phyloP scores from a whole-genome alignment of 2,113 vertebrate species.

The Ceyx melanurus region DNA sequence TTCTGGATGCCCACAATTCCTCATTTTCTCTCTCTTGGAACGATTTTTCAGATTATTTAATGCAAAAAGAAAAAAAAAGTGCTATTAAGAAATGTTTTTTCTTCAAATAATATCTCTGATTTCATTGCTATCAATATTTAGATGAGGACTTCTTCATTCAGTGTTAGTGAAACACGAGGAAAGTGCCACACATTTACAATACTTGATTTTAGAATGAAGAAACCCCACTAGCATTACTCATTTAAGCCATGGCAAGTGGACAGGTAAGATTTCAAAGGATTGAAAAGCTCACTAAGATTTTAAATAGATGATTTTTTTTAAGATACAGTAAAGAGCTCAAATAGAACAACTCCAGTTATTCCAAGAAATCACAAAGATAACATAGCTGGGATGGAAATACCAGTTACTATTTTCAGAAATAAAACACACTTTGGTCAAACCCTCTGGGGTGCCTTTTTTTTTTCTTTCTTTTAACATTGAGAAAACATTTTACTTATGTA shows the following conservation, averaged over 20 bases:
- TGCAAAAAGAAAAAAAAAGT: not conserved
- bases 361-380: not conserved
- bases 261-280: not conserved
- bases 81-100: not conserved
- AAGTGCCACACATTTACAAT: not conserved
- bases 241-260: not conserved
- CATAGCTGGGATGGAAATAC: not conserved
- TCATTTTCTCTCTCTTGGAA: not conserved
- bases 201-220: not conserved
- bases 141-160: not conserved
- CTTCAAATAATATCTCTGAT: not conserved
- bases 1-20: not conserved
- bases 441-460: not conserved
- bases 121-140: not conserved
- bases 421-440: not conserved
- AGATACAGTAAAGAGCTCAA: not conserved
- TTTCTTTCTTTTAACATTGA: not conserved
- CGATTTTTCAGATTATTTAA: not conserved
- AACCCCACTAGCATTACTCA: not conserved
- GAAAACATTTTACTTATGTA: not conserved
- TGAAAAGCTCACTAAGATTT: not conserved
- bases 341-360: not conserved
- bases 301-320: not conserved
- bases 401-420: not conserved
- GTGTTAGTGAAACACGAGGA: accelerated